phyloP scores from a whole-genome alignment of 1,140 invertebrate genomes.

The Trichonephila clavipes region DNA sequence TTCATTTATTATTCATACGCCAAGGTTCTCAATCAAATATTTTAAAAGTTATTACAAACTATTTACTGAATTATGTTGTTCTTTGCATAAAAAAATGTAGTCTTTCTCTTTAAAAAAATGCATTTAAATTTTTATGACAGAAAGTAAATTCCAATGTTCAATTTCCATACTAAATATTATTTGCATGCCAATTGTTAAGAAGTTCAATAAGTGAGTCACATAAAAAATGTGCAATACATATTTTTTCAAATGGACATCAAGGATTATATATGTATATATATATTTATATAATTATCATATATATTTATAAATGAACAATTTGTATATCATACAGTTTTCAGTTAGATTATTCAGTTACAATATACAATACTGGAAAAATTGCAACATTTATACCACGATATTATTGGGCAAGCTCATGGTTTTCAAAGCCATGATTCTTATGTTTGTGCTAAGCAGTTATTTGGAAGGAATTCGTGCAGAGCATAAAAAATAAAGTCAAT shows the following conservation, averaged over 20 bases:
- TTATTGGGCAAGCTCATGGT: conserved; percentile 61
- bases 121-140: too few relatives aligned
- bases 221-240: conserved; percentile 25
- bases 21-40: too few relatives aligned
- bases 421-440: conserved; percentile 5
- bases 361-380: conserved; percentile 51
- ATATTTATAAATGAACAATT: conserved; percentile 56
- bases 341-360: conserved; percentile 45
- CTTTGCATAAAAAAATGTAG: too few relatives aligned
- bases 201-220: not conserved
- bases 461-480: conserved; percentile 71
- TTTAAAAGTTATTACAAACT: too few relatives aligned
- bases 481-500: conserved; percentile 63
- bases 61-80: too few relatives aligned
- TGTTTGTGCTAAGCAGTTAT: conserved; percentile 68
- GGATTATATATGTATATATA: conserved; percentile 21
- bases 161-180: not conserved
- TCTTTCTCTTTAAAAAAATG: too few relatives aligned
- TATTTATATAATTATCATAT: not conserved
- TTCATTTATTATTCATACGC: too few relatives aligned
- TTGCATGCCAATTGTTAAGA: conserved; percentile 21
- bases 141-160: too few relatives aligned
- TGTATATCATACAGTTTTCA: conserved; percentile 64
- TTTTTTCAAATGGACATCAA: conserved; percentile 36
- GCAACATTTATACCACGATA: conserved; percentile 58